Percentiles rank a stretch among this genome's conserved stretches.
Evolutionary conservation across 2,797 vertebrate species (phyloP).

Genomic region (Semotilus atromaculatus): DNA sequence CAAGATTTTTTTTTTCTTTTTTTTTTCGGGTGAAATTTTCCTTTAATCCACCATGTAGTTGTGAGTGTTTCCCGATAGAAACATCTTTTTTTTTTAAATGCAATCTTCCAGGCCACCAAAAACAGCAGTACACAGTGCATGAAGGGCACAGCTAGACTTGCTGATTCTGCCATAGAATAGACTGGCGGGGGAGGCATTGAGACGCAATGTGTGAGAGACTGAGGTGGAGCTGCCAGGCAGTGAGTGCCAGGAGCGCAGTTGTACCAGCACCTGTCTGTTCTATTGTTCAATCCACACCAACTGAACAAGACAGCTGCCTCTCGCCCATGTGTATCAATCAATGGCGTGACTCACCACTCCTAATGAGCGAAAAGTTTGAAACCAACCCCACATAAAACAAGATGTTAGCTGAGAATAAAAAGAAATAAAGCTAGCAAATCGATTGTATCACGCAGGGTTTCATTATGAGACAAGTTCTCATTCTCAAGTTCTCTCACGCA

Average conservation of each 20-base stretch:
- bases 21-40: background rate
- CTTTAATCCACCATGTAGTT: background rate
- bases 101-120: background rate
- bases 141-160: background rate
- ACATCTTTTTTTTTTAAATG: background rate
- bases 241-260: slow-evolving; percentile 52
- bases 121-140: background rate
- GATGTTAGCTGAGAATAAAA: slow-evolving; percentile 2
- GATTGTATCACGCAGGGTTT: slow-evolving; percentile 5
- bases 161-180: background rate
- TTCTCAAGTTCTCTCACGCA: too few species aligned
- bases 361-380: slow-evolving; percentile 15
- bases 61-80: slow-evolving; percentile 2
- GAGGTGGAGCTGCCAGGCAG: slow-evolving; percentile 53
- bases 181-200: slow-evolving; percentile 32
- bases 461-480: background rate
- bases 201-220: slow-evolving; percentile 26
- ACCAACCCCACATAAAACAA: slow-evolving; percentile 13
- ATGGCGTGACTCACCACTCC: slow-evolving; percentile 3
- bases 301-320: slow-evolving; percentile 48
- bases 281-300: slow-evolving; percentile 57
- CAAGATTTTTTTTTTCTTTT: too few species aligned
- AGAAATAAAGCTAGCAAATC: background rate
- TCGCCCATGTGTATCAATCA: slow-evolving; percentile 16
- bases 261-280: slow-evolving; percentile 59